Base-by-base conservation (phyloP, 2,888 invertebrate genomes). In the Leptinotarsa peninsularis region DNA sequence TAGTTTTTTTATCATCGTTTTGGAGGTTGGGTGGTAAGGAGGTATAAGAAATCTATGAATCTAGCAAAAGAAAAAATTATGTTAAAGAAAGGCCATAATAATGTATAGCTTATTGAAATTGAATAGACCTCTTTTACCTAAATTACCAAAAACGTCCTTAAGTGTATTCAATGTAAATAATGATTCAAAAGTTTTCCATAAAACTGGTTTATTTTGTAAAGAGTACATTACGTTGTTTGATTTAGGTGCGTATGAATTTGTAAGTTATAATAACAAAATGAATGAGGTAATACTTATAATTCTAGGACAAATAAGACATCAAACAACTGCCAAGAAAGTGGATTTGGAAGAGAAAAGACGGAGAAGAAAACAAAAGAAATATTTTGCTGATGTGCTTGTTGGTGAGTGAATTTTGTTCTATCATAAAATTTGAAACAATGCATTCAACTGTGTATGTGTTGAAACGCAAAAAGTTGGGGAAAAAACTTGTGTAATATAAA, bases 311-410 rank as follows among this genome's bases (percentile, higher is more conserved):
- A 43, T 76, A 71, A 79, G 83, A 70, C 79, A 80, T 71, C 85
- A 86, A 75, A 86, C 87, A 4, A 86, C 86, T 18, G 79, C 81
- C 72, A 83, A 83, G 27, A 85, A 82, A 78, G 82, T 85, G 17
- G 82, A 80, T 78, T 66, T 83, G 76, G 82, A 81, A 43, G 76
- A 78, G 56, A 83, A 82, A 70, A 79, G 79, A 49, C 71, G 76
- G 73, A 84, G 82, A 73, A 84, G 82, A 75, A 78, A 83, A 72
- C 73, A 54, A 7, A 73, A 78, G 63, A 78, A 84, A 82, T 79
- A 92, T 84, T 93, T 92, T 88, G 91, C 92, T 14, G 94, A 94
- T 85, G 87, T 94, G 13, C 86, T 94, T 78, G 91, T 93, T 90
- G 93, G 94, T 94, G 87, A 81, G 86, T 81, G 69, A 68, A 58